Conservation (phyloP, 2,888 invertebrate genomes). For the Tetrapedia diversipes region DNA sequence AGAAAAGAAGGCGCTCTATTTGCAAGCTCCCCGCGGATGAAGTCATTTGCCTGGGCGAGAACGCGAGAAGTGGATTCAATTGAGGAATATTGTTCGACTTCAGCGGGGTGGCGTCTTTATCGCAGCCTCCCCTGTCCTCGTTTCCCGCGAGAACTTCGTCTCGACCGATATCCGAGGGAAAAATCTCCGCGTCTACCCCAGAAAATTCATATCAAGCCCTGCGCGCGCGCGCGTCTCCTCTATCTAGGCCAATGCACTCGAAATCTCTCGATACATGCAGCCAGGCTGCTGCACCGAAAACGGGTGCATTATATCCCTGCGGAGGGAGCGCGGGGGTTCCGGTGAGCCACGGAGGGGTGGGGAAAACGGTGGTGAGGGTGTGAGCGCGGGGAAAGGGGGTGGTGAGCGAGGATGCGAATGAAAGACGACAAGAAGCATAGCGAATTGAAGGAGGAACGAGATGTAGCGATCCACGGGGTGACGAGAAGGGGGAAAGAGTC, state of each 20-base stretch:
- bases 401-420: not conserved
- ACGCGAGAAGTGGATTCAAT: conserved; percentile 26
- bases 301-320: conserved; percentile 42
- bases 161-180: conserved; percentile 15
- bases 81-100: conserved; percentile 21
- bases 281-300: conserved; percentile 54
- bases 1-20: not conserved
- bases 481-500: not conserved
- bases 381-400: not conserved
- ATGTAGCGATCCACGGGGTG: conserved; percentile 11
- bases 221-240: not conserved
- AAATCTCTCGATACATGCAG: conserved; percentile 53
- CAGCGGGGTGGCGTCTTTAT: conserved; percentile 17
- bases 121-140: not conserved
- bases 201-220: conserved; percentile 45
- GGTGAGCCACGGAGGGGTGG: not conserved
- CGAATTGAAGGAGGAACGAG: conserved; percentile 8
- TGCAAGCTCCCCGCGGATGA: not conserved
- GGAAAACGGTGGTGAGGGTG: not conserved
- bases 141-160: conserved; percentile 11
- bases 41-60: not conserved
- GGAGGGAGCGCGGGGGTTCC: not conserved
- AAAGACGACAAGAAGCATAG: conserved; percentile 1
- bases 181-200: conserved; percentile 24
- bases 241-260: conserved; percentile 62